phyloP scores from a whole-genome alignment of 2,888 invertebrate genomes.

The Andrena flavipes region DNA sequence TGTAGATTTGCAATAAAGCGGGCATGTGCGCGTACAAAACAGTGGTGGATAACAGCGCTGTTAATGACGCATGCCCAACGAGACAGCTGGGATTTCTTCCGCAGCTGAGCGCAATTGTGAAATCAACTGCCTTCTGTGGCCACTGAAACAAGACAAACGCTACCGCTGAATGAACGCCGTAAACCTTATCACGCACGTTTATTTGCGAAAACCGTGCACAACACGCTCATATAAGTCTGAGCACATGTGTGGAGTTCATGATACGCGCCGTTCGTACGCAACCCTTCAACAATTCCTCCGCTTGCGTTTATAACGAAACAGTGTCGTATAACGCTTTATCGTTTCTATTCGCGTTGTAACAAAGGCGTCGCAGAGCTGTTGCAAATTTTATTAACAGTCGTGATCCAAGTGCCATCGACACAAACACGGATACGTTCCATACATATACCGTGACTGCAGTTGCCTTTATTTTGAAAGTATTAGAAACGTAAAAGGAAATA shows the following conservation, averaged over 20 bases:
- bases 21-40: not conserved
- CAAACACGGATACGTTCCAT: not conserved
- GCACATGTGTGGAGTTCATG: slow-evolving; percentile 25
- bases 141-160: slow-evolving; percentile 58
- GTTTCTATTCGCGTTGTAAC: slow-evolving; percentile 8
- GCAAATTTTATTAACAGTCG: slow-evolving; percentile 49
- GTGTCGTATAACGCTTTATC: slow-evolving; percentile 37
- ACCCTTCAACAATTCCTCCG: slow-evolving; percentile 29
- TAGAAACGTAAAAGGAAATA: not conserved
- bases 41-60: slow-evolving; percentile 15
- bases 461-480: not conserved
- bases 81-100: slow-evolving; percentile 47
- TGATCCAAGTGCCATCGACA: slow-evolving; percentile 2
- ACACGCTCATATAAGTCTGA: slow-evolving; percentile 35
- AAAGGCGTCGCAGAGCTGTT: slow-evolving; percentile 14
- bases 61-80: slow-evolving; percentile 21
- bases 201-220: slow-evolving; percentile 46
- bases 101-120: slow-evolving; percentile 22
- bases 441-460: not conserved
- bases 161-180: slow-evolving; percentile 54
- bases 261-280: slow-evolving; percentile 33
- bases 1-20: not conserved
- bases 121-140: slow-evolving; percentile 40
- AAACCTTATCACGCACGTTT: slow-evolving; percentile 69
- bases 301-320: slow-evolving; percentile 29